Evolutionary conservation across 2,113 vertebrate species (phyloP).

Genomic region (Nothobranchius furzeri): DNA sequence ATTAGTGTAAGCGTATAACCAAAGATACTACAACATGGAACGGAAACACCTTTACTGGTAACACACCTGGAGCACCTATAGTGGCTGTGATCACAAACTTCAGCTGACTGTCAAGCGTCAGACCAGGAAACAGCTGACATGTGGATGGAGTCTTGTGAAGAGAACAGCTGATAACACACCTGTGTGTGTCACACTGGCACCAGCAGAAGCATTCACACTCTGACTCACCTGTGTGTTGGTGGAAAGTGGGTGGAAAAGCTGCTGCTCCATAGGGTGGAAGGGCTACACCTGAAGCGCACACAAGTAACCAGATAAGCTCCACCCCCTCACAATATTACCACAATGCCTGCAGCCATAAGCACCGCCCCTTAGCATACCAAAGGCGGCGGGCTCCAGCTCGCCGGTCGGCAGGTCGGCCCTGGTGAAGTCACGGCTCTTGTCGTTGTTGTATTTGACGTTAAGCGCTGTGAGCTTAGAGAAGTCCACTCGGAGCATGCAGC

Average conservation of each 20-base stretch:
- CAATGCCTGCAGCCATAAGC: neutral
- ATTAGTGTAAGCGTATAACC: too few relatives aligned
- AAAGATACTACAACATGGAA: too few relatives aligned
- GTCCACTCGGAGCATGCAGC: constrained; percentile 62
- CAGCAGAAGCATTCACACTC: too few relatives aligned
- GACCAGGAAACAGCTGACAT: too few relatives aligned
- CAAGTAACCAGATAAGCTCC: constrained; percentile 1
- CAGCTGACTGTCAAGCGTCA: too few relatives aligned
- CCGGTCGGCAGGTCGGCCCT: constrained; percentile 51
- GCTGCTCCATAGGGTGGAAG: constrained; percentile 53
- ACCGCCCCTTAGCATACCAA: constrained; percentile 23
- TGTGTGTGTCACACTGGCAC: too few relatives aligned
- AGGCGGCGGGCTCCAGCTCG: constrained; percentile 52
- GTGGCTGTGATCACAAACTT: too few relatives aligned
- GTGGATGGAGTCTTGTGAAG: too few relatives aligned
- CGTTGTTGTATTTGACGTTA: constrained; percentile 68
- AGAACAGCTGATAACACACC: too few relatives aligned
- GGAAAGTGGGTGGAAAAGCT: constrained; percentile 52
- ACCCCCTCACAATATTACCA: neutral
- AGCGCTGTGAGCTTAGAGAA: constrained; percentile 64
- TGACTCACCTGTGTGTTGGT: constrained; percentile 58
- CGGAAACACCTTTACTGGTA: too few relatives aligned
- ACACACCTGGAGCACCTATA: too few relatives aligned
- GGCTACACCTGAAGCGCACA: constrained; percentile 55
- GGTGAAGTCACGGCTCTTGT: constrained; percentile 69